These are phyloP conservation scores for Menidia beryllina DNA, from an alignment of 2,113 vertebrate genomes.

Conservation along the genomic window DNA sequence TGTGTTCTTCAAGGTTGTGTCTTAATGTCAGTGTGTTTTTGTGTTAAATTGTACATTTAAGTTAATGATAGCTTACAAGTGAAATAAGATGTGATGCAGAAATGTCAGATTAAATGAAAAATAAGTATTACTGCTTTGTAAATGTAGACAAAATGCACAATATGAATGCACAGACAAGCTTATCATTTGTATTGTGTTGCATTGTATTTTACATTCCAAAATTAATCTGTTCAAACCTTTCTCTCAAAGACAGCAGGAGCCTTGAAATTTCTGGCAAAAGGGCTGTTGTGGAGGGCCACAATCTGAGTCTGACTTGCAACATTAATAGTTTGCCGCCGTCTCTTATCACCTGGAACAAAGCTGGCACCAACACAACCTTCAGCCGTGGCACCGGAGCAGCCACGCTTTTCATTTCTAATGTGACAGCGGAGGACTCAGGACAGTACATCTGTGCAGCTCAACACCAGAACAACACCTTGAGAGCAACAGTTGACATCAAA, in stretches of 20 bases:
- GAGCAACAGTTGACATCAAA: background rate
- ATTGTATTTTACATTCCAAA: no score
- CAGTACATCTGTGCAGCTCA: slow-evolving; percentile 1
- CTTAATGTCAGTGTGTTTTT: no score
- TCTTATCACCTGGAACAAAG: background rate
- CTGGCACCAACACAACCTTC: background rate
- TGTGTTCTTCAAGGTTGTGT: no score
- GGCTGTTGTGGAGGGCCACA: background rate
- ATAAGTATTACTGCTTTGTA: no score
- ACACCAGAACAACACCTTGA: background rate
- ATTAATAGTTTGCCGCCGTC: background rate
- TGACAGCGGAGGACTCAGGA: background rate
- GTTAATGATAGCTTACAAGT: no score
- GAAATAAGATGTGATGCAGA: no score
- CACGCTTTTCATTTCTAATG: background rate
- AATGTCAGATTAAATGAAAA: no score
- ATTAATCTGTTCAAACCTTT: background rate
- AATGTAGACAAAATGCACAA: no score
- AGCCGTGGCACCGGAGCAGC: slow-evolving; percentile 2
- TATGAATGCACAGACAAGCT: no score
- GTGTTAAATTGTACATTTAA: no score
- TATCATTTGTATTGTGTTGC: no score
- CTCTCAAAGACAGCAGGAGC: background rate
- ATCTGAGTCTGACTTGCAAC: background rate
- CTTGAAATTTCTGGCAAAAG: background rate